Evolutionary conservation across 2,797 vertebrate genomes (phyloP).

Genomic region (Esox masquinongy): DNA sequence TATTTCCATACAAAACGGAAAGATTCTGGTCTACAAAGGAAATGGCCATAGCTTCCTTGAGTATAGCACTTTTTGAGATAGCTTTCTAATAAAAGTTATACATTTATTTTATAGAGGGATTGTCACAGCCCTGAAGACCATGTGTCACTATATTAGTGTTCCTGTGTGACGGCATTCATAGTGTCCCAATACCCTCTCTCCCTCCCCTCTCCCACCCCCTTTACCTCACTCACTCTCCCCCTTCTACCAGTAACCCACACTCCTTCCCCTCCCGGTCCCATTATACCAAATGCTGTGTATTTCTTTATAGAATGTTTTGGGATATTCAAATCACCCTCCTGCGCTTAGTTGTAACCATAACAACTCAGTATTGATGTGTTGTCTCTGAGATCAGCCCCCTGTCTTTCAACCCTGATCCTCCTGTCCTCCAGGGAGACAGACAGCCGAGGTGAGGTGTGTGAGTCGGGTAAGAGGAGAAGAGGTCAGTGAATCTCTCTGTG

Average conservation of each 20-base stretch:
- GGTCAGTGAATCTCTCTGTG: constrained; percentile 77
- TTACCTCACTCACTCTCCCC: not conserved
- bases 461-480: constrained; percentile 70
- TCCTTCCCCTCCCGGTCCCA: not conserved
- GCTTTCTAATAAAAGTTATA: not conserved
- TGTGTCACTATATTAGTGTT: not conserved
- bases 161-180: not conserved
- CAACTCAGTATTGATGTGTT: too few relatives aligned
- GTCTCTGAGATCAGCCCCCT: not conserved
- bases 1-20: not conserved
- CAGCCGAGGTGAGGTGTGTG: constrained; percentile 84
- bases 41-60: not conserved
- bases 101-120: not conserved
- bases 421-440: constrained; percentile 79
- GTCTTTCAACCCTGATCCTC: not conserved
- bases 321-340: too few relatives aligned
- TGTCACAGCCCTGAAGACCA: not conserved
- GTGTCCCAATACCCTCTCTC: not conserved
- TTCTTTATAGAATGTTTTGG: too few relatives aligned
- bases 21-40: not conserved
- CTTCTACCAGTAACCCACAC: not conserved
- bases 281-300: too few relatives aligned
- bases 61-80: not conserved
- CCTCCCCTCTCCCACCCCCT: not conserved
- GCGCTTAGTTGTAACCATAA: too few relatives aligned